These are phyloP conservation scores for Excalfactoria chinensis DNA, from an alignment of 2,113 vertebrate species.

Conservation along the genomic window DNA sequence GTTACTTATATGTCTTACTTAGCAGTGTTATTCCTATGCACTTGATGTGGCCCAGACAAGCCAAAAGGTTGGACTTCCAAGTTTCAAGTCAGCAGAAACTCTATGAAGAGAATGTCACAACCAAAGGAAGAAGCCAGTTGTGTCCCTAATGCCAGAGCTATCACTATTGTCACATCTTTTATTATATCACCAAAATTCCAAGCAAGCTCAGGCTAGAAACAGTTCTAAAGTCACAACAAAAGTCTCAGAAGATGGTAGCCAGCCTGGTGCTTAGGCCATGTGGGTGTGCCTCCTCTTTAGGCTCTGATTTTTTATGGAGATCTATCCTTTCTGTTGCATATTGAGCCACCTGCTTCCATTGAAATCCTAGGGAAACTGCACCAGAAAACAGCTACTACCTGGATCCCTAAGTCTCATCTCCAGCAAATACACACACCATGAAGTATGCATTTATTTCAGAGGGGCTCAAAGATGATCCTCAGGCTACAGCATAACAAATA, in stretches of 20 bases:
- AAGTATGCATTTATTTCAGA: neutral
- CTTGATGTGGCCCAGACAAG: no score
- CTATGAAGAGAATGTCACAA: no score
- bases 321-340: neutral
- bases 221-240: neutral
- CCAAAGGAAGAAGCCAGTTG: no score
- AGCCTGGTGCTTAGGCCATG: neutral
- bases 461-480: neutral
- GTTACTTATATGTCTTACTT: no score
- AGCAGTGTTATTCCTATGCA: no score
- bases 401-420: neutral
- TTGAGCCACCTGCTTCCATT: neutral
- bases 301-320: neutral
- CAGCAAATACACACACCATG: neutral
- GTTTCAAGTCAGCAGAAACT: no score
- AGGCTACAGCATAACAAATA: neutral
- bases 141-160: no score
- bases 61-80: no score
- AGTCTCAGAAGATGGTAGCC: no score
- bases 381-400: neutral
- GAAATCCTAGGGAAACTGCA: neutral
- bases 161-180: no score
- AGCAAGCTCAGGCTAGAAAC: neutral
- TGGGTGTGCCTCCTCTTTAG: neutral
- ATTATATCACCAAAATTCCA: neutral